Conservation (phyloP, 1,140 invertebrate species). For the Aplysia californica region DNA sequence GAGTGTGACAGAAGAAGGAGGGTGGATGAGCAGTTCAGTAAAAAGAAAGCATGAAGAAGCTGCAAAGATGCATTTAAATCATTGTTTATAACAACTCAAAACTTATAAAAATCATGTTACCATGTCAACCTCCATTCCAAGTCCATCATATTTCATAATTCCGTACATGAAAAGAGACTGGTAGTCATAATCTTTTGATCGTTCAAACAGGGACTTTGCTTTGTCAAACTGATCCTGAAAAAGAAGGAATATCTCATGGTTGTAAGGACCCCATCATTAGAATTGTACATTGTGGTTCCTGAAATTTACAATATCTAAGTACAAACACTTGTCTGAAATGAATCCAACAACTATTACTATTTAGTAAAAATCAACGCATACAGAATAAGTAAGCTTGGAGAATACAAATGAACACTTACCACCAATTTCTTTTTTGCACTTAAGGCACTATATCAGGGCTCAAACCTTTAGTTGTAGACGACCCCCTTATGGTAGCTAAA, state of each 20-base stretch:
- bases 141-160: constrained; percentile 21
- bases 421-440: too few relatives aligned
- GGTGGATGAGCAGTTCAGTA: too few relatives aligned
- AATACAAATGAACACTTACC: too few relatives aligned
- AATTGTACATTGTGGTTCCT: not conserved
- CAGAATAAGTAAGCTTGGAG: too few relatives aligned
- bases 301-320: not conserved
- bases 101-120: not conserved
- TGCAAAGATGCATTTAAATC: too few relatives aligned
- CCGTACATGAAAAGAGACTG: constrained; percentile 28
- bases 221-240: not conserved
- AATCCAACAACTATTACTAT: not conserved
- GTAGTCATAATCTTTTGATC: constrained; percentile 9
- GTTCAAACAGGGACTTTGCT: constrained; percentile 11
- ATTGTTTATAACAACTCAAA: too few relatives aligned
- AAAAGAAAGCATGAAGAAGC: too few relatives aligned
- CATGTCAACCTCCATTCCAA: constrained; percentile 25
- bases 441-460: too few relatives aligned
- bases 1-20: not conserved
- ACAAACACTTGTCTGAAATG: not conserved
- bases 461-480: too few relatives aligned
- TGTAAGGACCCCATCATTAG: not conserved
- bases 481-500: too few relatives aligned
- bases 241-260: not conserved
- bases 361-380: not conserved